Evolutionary conservation across 1,140 invertebrate genomes (phyloP), one percentile per base, ranked within the genome.

Genomic region (Eumaeus atala): DNA sequence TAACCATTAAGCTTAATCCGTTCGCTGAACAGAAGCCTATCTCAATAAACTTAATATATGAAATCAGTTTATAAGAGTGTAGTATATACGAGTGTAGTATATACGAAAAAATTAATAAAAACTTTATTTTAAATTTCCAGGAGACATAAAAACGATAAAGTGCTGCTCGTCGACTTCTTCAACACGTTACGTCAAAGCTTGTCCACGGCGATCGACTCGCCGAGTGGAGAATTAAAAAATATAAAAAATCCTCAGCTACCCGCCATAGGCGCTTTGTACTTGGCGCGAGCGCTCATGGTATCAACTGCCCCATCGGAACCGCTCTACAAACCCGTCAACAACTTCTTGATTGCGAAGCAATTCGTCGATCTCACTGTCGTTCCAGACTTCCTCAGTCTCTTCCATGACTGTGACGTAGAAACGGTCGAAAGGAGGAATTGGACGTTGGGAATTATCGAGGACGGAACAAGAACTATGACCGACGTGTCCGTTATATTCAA

Each of bases 321-420:
- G 1, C 86, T 95, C 58, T 95, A 93, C 67, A 84, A 86, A 51
- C 88, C 91, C 3, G 75, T 95, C 0, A 91, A 92, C 51, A 89
- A 90, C 50, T 95, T 94, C 78, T 73, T 95, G 8, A 89, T 92
- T 67, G 91, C 92, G 0, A 94, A 93, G 76, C 89, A 91, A 34
- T 84, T 88, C 9, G 74, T 94, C 5, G 90, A 94, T 73, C 77
- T 94, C 1, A 88, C 88, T 3, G 89, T 90, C n/a, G 91, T 95
- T n/a, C 94, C 94, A 5, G 94, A 95, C 77, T 91, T 95, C 57
- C 89, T 93, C 33, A 91, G 91, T 52, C 88, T 95, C 10, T 91
- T 94, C 58, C 91, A 94, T 59, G 93, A 91, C 58, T 90, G 91
- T 5, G 90, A 92, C 48, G 76, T 93, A 1, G 89, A 93, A 55